Evolutionary conservation across 2,888 invertebrate species (phyloP).

Genomic region (Mantis religiosa): DNA sequence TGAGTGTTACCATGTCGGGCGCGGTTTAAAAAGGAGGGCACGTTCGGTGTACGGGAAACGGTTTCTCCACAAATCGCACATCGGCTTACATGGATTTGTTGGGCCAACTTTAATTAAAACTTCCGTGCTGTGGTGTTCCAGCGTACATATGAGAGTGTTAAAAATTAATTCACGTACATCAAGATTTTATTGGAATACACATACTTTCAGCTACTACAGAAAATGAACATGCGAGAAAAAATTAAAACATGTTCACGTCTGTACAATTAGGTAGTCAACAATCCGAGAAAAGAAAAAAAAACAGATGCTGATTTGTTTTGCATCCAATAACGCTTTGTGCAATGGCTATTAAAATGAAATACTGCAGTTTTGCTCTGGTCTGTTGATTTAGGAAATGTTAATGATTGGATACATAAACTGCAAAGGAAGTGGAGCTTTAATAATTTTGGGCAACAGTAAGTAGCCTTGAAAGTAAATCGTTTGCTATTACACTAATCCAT

Average conservation of each 20-base stretch:
- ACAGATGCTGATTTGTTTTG: not conserved
- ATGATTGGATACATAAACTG: too few species aligned
- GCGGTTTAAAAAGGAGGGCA: not conserved
- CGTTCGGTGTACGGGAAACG: not conserved
- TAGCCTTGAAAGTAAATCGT: too few species aligned
- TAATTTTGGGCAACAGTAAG: too few species aligned
- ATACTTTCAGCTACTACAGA: not conserved
- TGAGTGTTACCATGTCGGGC: not conserved
- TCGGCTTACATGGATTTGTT: not conserved
- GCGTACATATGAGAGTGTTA: not conserved
- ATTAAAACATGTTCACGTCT: not conserved
- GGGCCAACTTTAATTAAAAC: not conserved
- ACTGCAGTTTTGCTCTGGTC: not conserved
- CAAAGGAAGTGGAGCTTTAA: too few species aligned
- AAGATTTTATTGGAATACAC: not conserved
- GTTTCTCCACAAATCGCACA: not conserved
- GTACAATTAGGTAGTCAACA: not conserved
- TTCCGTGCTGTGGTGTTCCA: not conserved
- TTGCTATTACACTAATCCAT: too few species aligned
- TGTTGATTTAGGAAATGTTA: too few species aligned
- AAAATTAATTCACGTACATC: not conserved
- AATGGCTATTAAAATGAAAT: not conserved
- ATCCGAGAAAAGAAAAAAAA: not conserved
- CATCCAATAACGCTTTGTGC: not conserved
- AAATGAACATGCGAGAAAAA: not conserved